A percentile compares a stretch with the other conserved stretches of the same genome.
phyloP scores from a whole-genome alignment of 2,113 vertebrate species.

The Oceanodroma tethys region DNA sequence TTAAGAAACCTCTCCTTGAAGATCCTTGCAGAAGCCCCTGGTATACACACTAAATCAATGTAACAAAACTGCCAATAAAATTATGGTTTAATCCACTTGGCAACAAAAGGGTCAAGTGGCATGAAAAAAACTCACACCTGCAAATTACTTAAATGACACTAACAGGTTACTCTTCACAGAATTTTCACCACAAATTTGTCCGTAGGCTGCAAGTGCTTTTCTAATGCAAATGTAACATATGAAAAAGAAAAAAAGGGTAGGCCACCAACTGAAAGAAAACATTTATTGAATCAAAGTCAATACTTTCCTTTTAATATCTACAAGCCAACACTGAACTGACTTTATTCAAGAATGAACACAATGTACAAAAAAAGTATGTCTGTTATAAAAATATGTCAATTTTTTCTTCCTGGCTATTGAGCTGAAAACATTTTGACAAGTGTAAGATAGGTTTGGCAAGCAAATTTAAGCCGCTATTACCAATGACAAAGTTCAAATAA shows the following conservation, averaged over 20 bases:
- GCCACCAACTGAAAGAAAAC: constrained; percentile 74
- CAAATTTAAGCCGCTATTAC: constrained; percentile 44
- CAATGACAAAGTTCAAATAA: constrained; percentile 34
- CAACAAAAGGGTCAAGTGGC: not conserved
- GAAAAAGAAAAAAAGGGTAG: constrained; percentile 51
- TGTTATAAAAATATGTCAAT: constrained; percentile 82
- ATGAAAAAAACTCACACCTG: not conserved
- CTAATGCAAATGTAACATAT: not conserved
- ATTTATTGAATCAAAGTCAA: constrained; percentile 83
- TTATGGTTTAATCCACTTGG: not conserved
- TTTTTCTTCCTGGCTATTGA: constrained; percentile 67
- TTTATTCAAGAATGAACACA: constrained; percentile 81
- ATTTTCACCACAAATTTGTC: not conserved
- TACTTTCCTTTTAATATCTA: constrained; percentile 83
- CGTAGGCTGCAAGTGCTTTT: not conserved
- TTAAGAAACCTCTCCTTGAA: not conserved
- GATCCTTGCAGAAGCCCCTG: not conserved
- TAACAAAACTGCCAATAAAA: not conserved
- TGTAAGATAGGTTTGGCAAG: constrained; percentile 64
- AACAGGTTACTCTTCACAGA: not conserved
- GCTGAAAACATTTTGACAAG: constrained; percentile 69
- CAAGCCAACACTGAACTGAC: constrained; percentile 82
- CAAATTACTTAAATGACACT: not conserved
- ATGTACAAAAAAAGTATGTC: constrained; percentile 83
- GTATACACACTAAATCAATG: not conserved